These are phyloP conservation scores for Picus viridis DNA, from an alignment of 2,797 vertebrate genomes.

Conservation along the genomic window DNA sequence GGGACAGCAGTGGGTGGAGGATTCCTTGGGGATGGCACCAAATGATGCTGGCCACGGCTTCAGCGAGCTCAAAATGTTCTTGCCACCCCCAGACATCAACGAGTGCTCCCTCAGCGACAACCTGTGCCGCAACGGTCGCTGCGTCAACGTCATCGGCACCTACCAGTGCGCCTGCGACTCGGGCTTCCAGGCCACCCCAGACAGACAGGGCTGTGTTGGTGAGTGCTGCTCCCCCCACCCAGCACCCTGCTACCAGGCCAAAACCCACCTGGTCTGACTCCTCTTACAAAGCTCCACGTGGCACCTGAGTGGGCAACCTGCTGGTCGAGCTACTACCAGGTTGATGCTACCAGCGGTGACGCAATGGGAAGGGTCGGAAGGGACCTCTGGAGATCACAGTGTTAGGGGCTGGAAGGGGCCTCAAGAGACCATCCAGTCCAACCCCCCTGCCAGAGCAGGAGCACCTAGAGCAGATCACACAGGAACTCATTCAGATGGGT, in stretches of 20 bases:
- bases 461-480: no score
- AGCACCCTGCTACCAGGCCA: no score
- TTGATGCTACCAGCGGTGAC: neutral
- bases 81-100: constrained; percentile 83
- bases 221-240: constrained; percentile 57
- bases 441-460: no score
- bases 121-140: constrained; percentile 89
- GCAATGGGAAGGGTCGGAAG: no score
- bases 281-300: neutral
- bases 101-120: constrained; percentile 91
- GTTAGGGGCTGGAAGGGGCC: no score
- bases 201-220: constrained; percentile 92
- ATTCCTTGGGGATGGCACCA: neutral
- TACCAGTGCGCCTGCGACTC: constrained; percentile 92
- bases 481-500: no score
- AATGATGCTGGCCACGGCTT: fast-evolving
- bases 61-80: neutral
- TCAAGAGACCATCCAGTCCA: no score
- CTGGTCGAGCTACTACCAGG: fast-evolving
- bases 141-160: constrained; percentile 90
- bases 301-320: no score
- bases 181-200: constrained; percentile 88
- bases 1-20: neutral
- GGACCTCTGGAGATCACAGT: no score
- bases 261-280: neutral